phyloP scores from a whole-genome alignment of 2,113 vertebrate genomes.

The Semicossyphus pulcher region DNA sequence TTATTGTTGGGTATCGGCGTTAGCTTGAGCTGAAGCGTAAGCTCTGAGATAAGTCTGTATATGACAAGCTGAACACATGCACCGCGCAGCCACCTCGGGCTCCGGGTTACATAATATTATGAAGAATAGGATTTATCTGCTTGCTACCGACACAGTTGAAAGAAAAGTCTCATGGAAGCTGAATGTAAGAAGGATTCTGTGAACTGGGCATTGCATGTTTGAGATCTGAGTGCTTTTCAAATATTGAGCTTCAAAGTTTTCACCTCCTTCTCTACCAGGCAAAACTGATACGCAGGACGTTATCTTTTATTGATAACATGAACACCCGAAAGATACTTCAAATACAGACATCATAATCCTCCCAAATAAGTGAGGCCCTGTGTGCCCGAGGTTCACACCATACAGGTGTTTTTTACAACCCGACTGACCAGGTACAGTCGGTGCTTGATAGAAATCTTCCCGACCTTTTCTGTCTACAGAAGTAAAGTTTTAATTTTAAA shows the following conservation, averaged over 20 bases:
- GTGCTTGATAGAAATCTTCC: neutral
- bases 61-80: slow-evolving; percentile 41
- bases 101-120: slow-evolving; percentile 48
- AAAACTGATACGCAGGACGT: neutral
- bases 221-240: slow-evolving; percentile 15
- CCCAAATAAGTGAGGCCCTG: neutral
- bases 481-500: no score
- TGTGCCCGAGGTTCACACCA: neutral
- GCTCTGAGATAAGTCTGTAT: slow-evolving; percentile 35
- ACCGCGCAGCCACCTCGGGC: slow-evolving; percentile 23
- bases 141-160: slow-evolving; percentile 52
- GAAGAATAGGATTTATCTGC: slow-evolving; percentile 49
- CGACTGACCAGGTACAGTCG: neutral
- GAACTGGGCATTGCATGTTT: neutral
- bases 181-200: slow-evolving; percentile 14
- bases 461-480: no score
- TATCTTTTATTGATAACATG: neutral
- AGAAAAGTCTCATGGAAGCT: slow-evolving; percentile 24
- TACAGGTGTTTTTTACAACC: neutral
- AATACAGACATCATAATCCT: neutral
- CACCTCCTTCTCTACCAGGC: neutral
- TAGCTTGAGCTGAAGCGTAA: slow-evolving; percentile 21
- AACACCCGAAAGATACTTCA: neutral
- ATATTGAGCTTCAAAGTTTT: slow-evolving; percentile 16
- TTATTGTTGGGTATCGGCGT: slow-evolving; percentile 15